Conservation (phyloP, 1,140 invertebrate genomes). For the Pseudomyrmex flavicornis region DNA sequence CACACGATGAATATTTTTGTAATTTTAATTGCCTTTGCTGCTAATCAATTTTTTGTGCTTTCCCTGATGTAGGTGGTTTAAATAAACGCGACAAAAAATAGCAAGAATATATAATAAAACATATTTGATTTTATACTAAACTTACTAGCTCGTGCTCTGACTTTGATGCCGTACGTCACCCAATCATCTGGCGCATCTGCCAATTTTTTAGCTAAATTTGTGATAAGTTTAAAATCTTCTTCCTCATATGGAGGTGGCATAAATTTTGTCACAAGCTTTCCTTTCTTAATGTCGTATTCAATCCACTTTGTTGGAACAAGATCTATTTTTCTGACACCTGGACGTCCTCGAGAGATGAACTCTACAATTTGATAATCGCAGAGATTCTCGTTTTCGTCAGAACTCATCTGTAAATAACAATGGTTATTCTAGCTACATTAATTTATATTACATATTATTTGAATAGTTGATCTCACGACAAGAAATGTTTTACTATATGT, state of each 20-base stretch:
- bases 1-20: neutral
- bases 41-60: neutral
- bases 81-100: neutral
- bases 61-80: neutral
- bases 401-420: slow-evolving; percentile 8
- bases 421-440: neutral
- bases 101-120: neutral
- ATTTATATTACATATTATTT: neutral
- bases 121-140: neutral
- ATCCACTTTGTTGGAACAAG: slow-evolving; percentile 3
- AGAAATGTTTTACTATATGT: too few relatives aligned
- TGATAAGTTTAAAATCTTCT: neutral
- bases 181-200: neutral
- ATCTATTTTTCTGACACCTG: neutral
- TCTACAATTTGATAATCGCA: neutral
- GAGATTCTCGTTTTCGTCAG: neutral
- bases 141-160: neutral
- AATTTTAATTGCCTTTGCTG: neutral
- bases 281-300: neutral
- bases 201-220: neutral
- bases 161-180: neutral
- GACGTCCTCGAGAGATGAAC: neutral
- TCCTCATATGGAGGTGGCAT: neutral
- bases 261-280: neutral
- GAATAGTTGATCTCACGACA: too few relatives aligned